Base-by-base conservation (phyloP, 2,113 vertebrate genomes). In the Corythaeola cristata region DNA sequence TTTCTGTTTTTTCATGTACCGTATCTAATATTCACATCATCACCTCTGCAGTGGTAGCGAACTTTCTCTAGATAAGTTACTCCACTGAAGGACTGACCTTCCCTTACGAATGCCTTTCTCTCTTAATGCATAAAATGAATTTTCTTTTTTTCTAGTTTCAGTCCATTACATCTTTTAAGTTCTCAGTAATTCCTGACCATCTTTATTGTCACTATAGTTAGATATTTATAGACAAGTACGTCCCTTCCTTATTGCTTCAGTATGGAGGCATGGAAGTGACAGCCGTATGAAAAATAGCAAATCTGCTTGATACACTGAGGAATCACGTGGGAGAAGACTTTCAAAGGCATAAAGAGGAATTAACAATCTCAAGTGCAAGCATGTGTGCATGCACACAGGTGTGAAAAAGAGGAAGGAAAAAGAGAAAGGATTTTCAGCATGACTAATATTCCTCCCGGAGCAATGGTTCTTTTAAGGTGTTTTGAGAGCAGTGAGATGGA, bases 101-200 rank as follows among this genome's bases (percentile, higher is more conserved):
- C 85, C 87, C 35, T 90, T 81, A 89, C 89, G n/a, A 52, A 63
- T 11, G 22, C 50, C 45, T 80, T 89, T 80, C 87, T 87, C 50
- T 56, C n/a, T 44, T 28, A 83, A 74, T 64, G 47, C 37, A 22
- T 58, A 50, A 86, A 50, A 58, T 71, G 5, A 94, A 50, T 71
- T 82, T 90, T 53, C 27, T 87, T 47, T 58, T 94, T 83, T 95
- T 92, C 63, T 71, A 89, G 32, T 95, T 90, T 82, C 66, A 63
- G 41, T 50, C 37, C 62, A 35, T 67, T 71, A 75, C 53, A 53
- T 37, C 53, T 60, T 96, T 89, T 93, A 93, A 79, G 50, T 47
- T 66, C 47, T n/a, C 64, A 67, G 5, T 87, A 93, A 84, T 68
- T 88, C 62, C 79, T 94, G 9, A 26, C 64, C 44, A 74, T 59